Evolutionary conservation across 2,888 invertebrate genomes (phyloP).

Genomic region (Entomobrya proxima): DNA sequence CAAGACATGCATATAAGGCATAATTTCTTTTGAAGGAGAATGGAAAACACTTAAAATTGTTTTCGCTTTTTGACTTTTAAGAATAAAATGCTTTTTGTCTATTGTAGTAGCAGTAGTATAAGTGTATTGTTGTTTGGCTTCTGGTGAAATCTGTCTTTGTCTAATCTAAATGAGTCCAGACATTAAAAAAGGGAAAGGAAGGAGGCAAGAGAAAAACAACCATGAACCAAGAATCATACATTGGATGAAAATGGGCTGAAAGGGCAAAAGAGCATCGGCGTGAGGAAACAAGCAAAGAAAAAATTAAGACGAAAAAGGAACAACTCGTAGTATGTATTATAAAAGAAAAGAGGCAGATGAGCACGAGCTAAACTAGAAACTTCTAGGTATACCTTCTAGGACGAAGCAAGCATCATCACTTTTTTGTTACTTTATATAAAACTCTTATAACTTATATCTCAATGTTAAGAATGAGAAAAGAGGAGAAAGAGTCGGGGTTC

Average conservation of each 20-base stretch:
- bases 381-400: conserved; percentile 31
- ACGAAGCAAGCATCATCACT: conserved; percentile 21
- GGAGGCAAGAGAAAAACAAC: conserved; percentile 3
- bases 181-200: conserved; percentile 46
- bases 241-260: conserved; percentile 45
- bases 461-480: not conserved
- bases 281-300: conserved; percentile 14
- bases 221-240: not conserved
- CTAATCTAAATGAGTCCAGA: conserved; percentile 69
- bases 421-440: not conserved
- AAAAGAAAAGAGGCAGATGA: conserved; percentile 8
- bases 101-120: not conserved
- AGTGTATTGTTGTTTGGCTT: conserved; percentile 30
- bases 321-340: too few relatives aligned
- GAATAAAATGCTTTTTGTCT: conserved; percentile 1
- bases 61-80: conserved; percentile 61
- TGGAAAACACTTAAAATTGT: conserved; percentile 62
- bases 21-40: not conserved
- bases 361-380: conserved; percentile 52
- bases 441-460: not conserved
- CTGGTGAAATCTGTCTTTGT: conserved; percentile 68
- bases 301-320: conserved; percentile 26
- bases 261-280: conserved; percentile 41
- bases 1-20: not conserved
- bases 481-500: not conserved